Evolutionary conservation across 2,888 invertebrate species (phyloP), one percentile per base, ranked within the genome.

Genomic region (Dicyrtoma fusca): DNA sequence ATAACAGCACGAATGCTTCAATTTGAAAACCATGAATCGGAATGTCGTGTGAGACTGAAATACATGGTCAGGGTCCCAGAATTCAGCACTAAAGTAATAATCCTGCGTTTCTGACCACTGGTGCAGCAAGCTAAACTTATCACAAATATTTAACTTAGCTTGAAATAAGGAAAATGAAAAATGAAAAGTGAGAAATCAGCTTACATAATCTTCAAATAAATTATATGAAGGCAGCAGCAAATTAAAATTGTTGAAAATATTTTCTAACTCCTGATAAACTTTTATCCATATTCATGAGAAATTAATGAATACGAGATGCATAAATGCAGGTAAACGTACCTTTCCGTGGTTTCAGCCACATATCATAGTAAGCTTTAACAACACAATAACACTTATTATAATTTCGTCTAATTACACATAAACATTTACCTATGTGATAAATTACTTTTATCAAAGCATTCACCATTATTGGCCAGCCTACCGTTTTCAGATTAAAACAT

Each of bases 261-360:
- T n/a, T n/a, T 17, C 1, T n/a, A 34, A 34, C 34, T 8, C 34
- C 34, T 34, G 34, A 34, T 34, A 34, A 34, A 34, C 34, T 34
- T 34, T 34, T 34, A 34, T 34, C 34, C 34, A 34, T 34, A 34
- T 34, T 34, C 34, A 34, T 34, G 34, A 34, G 34, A 34, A 34
- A 34, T 34, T 62, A 49, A 70, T 51, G 66, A 34, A 3, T 34
- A 34, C 34, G 34, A 34, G 34, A 34, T 34, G 34, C 34, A 34
- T 34, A 34, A n/a, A 19, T 49, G 19, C 49, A 49, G n/a, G 17
- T 53, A 76, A 85, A 88, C 88, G 89, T 91, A 94, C 94, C 94
- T 95, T 94, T 94, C 85, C 94, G 90, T 85, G 94, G 94, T 88
- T 94, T 91, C 93, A 94, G 94, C 94, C 94, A 94, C 89, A 94